Base-by-base conservation (phyloP, 1,140 invertebrate genomes). In the Philotrypesis tridentata region DNA sequence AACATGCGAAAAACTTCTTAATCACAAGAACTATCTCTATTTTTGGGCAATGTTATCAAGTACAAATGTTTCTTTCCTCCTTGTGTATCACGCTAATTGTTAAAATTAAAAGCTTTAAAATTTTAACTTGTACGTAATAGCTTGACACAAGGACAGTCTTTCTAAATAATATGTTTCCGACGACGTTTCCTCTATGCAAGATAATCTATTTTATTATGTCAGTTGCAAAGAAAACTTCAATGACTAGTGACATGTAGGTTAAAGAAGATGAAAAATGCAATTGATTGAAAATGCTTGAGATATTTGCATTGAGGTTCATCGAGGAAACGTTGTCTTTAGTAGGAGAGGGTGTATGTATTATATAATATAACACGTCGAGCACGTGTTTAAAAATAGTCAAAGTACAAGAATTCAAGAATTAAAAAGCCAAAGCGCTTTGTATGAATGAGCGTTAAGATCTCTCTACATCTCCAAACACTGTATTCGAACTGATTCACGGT, bases 101-200 rank as follows among this genome's bases (percentile, higher is more conserved):
- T 83, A 84, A 82, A 80, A 79, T 84, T 83, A 84, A 82, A 80
- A 79, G 74, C 80, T 85, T 74, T 83, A 29, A 84, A 84, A 83
- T 84, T 86, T 81, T 86, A 85, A 87, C 84, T 85, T 85, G 71
- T 87, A 84, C 71, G 80, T 86, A 87, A 85, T 61, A 68, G 71
- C 60, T 65, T 78, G 37, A 27, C 61, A 79, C 60, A 61, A 78
- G 29, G 43, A 70, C 31, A 71, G 68, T 72, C 40, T 83, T 83
- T 84, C 67, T 67, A 78, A 83, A 79, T 29, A 27, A 75, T 73
- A 80, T 73, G 7, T 78, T 67, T 43, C 17, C 25, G 27, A 79
- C n/a, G 33, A 17, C 2, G 23, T 72, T 72, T 71, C 71, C 37
- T 65, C 31, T 29, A 29, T 68, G 77, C 48, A 68, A 73, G 6